phyloP scores from a whole-genome alignment of 2,797 vertebrate genomes.

The Staurois parvus region DNA sequence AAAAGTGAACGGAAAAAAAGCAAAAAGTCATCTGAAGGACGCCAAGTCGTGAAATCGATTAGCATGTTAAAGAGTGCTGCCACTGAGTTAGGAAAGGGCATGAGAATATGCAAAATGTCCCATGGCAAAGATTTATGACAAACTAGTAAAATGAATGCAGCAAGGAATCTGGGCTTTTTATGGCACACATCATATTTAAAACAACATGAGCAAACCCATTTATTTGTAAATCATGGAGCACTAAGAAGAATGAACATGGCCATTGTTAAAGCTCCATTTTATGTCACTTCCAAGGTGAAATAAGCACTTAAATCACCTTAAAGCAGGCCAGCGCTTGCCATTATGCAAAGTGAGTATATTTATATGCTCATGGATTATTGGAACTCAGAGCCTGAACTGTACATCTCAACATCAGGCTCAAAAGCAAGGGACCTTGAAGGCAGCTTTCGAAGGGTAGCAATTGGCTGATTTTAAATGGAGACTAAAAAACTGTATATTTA shows the following conservation, averaged over 20 bases:
- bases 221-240: slow-evolving; percentile 57
- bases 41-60: slow-evolving; percentile 52
- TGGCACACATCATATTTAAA: slow-evolving; percentile 59
- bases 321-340: slow-evolving; percentile 32
- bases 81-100: slow-evolving; percentile 40
- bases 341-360: slow-evolving; percentile 53
- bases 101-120: slow-evolving; percentile 45
- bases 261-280: slow-evolving; percentile 53
- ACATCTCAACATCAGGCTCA: slow-evolving; percentile 6
- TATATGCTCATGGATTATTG: slow-evolving; percentile 40
- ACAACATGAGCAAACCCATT: slow-evolving; percentile 49
- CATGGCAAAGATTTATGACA: slow-evolving; percentile 52
- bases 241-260: slow-evolving; percentile 28
- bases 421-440: slow-evolving; percentile 19
- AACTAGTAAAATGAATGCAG: slow-evolving; percentile 20
- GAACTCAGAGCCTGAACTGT: not conserved
- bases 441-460: slow-evolving; percentile 5
- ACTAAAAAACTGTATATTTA: not conserved
- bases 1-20: slow-evolving; percentile 1
- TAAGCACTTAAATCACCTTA: slow-evolving; percentile 44
- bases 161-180: slow-evolving; percentile 47
- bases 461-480: not conserved
- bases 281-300: slow-evolving; percentile 59
- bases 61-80: slow-evolving; percentile 39
- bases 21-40: slow-evolving; percentile 30